Evolutionary conservation across 2,888 invertebrate species (phyloP).

Genomic region (Noctuana brunneofusca): DNA sequence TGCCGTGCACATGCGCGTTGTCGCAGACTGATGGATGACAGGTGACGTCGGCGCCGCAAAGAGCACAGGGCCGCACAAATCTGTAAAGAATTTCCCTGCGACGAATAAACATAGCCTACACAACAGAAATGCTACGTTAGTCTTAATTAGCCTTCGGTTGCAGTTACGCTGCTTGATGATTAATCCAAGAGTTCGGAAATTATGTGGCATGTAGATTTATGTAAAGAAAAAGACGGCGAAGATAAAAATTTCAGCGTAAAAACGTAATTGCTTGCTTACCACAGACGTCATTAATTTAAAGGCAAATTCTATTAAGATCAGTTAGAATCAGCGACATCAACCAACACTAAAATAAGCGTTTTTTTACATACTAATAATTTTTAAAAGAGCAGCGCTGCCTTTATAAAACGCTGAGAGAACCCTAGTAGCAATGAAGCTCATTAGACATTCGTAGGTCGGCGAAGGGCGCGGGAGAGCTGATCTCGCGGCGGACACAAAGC

Average conservation of each 20-base stretch:
- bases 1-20: too few species aligned
- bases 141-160: constrained; percentile 52
- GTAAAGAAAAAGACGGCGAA: background rate
- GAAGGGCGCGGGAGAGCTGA: constrained; percentile 38
- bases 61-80: constrained; percentile 52
- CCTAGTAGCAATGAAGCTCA: constrained; percentile 54
- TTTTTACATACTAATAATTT: too few species aligned
- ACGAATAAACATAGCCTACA: constrained; percentile 58
- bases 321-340: too few species aligned
- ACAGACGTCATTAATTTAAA: too few species aligned
- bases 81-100: constrained; percentile 42
- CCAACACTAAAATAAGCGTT: too few species aligned
- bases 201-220: constrained; percentile 2
- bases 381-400: too few species aligned
- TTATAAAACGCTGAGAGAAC: constrained; percentile 40
- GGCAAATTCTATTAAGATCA: too few species aligned
- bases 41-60: constrained; percentile 74
- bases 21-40: constrained; percentile 82
- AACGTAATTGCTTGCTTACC: background rate
- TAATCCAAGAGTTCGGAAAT: constrained; percentile 1
- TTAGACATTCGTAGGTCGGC: constrained; percentile 59
- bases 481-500: constrained; percentile 40
- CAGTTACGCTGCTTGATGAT: constrained; percentile 43
- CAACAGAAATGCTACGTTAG: constrained; percentile 48
- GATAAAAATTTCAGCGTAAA: background rate